Evolutionary conservation across 2,113 vertebrate species (phyloP), one percentile per base, ranked within the genome.

Genomic region (Sebastes fasciatus): DNA sequence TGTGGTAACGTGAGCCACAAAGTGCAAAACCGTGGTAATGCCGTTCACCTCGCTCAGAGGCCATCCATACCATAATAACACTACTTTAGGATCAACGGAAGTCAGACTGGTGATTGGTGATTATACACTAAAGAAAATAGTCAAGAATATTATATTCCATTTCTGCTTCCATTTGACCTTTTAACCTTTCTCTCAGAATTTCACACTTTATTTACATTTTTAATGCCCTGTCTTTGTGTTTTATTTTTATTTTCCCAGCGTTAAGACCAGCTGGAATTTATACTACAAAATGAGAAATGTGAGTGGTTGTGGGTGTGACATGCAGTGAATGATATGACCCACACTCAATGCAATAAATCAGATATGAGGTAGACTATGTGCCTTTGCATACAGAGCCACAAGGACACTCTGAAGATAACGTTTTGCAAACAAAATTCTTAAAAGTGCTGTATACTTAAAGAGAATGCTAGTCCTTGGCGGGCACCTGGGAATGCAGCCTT

Each of bases 301-400:
- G 46, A 61, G 52, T 48, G 54, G 62, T 42, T 70, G 42, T 26
- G 54, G 46, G 14, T 74, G 26, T 48, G 23, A 57, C 21, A 67
- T 60, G 68, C 63, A 14, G 58, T 70, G 64, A 74, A 52, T 80
- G 55, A 68, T 75, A 78, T 51, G 57, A 84, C 74, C 46, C 74
- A 58, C 62, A 16, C 67, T 69, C 55, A 23, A 34, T 49, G 64
- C 43, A 72, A 57, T 76, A 81, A 90, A 84, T 82, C 61, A 82
- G 43, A 76, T 75, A 77, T 48, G 80, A 61, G 65, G 61, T 40
- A 54, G 43, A 26, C 23, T 19, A 21, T 78, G 51, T 58, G 64
- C n/a, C 72, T 68, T 46, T 10, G 73, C 51, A 77, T 9, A 70
- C 69, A 65, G 34, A 85, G 49, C 40, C 65, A 84, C n/a, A 10